Base-by-base conservation (phyloP, 2,113 vertebrate genomes). In the Cephalopterus ornatus region DNA sequence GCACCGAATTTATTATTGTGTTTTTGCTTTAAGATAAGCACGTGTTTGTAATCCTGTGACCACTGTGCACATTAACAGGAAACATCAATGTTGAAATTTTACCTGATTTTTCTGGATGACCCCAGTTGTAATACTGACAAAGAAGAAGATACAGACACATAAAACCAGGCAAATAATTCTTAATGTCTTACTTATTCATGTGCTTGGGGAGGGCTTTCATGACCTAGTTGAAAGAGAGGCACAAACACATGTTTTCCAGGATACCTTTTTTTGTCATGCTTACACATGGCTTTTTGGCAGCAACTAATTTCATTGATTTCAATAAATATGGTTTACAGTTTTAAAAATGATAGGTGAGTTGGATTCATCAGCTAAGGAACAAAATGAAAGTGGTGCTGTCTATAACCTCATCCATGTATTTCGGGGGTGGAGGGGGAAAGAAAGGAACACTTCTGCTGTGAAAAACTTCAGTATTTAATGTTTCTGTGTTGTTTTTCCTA, bases 1-100 rank as follows among this genome's bases (percentile, higher is more conserved):
- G 0, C 4, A 4, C 3, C 2, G 59, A 22, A 44, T 32, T n/a
- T 24, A 35, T 30, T 3, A 6, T 24, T 79, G 26, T 68, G 14
- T 46, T 88, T 53, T 13, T 65, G 28, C 46, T 62, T 41, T 58
- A 37, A 65, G 6, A n/a, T 41, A 77, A 80, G 5, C 21, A 46
- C 16, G 2, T 49, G 14, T 20, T 14, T 67, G 39, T 32, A 49
- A 52, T 79, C 32, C 28, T 49, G 6, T 73, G 37, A 33, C 26
- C 2, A 2, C 24, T 49, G 8, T 39, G n/a, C 8, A 32, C 7
- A 24, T 35, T 67, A 82, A 75, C 2, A 78, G 18, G 4, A 53
- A 35, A 53, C 5, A 61, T 7, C 15, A 20, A 1, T 53, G 11
- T 23, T 73, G 28, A 88, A 70, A 92, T 83, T 61, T 61, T 59